Evolutionary conservation across 2,888 invertebrate species (phyloP).

Genomic region (Ligdia adustata): DNA sequence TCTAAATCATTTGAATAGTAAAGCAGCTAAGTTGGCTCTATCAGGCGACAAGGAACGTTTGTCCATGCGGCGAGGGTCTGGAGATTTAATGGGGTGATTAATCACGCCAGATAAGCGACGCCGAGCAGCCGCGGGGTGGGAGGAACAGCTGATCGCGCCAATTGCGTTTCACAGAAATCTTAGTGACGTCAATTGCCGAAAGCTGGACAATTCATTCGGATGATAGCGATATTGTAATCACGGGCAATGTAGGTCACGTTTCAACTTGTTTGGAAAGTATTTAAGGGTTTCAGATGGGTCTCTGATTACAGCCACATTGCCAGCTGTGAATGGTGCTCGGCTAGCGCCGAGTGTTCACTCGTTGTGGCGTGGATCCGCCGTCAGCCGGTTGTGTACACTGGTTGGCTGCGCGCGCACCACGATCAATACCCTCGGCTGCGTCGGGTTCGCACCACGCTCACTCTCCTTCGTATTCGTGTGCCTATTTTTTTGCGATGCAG

Average conservation of each 20-base stretch:
- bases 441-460: conserved; percentile 72
- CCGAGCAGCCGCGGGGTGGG: conserved; percentile 35
- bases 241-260: conserved; percentile 7
- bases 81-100: conserved; percentile 68
- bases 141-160: conserved; percentile 55
- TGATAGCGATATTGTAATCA: background rate
- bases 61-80: conserved; percentile 56
- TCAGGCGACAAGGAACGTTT: conserved; percentile 50
- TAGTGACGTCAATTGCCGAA: conserved; percentile 35
- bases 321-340: conserved; percentile 65
- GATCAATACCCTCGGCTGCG: conserved; percentile 77
- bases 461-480: conserved; percentile 69
- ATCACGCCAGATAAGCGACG: conserved; percentile 69
- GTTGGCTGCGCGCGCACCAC: conserved; percentile 79
- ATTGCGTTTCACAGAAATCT: conserved; percentile 45
- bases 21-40: conserved; percentile 41
- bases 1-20: conserved; percentile 35
- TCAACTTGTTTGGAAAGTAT: conserved; percentile 11
- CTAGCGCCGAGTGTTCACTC: conserved; percentile 68
- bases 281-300: conserved; percentile 7
- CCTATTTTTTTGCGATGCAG: conserved; percentile 67
- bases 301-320: conserved; percentile 43
- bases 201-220: conserved; percentile 17
- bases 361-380: conserved; percentile 64
- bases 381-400: conserved; percentile 75